Evolutionary conservation across 1,140 invertebrate species (phyloP), one percentile per base, ranked within the genome.

Genomic region (Tribolium castaneum): DNA sequence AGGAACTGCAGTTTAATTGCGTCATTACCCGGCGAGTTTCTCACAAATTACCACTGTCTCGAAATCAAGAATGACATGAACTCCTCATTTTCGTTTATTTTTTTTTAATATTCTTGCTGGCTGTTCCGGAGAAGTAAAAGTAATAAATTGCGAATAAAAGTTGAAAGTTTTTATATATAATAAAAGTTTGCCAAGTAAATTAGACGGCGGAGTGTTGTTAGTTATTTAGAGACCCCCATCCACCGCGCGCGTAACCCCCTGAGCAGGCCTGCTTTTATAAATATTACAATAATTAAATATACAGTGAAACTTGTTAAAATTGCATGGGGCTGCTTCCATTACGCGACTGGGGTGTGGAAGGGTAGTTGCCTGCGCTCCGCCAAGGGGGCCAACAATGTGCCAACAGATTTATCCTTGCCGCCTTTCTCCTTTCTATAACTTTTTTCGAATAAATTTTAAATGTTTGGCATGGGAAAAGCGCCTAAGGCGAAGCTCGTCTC

Each of bases 221-320:
- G 72, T 80, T 75, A 78, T 80, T 77, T 80, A 78, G 72, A 75
- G 45, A 51, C 56, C 72, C 39, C 76, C 22, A 59, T 56, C 59
- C 49, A 71, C 66, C 59, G 22, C 72, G 49, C 50, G 51, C 70
- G 30, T 70, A 56, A 77, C 52, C 75, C 70, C 59, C 75, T 59
- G 54, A 73, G 76, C 72, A 52, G 78, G 74, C 73, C 25, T 78
- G 80, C 80, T 81, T 81, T 81, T 80, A 81, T 81, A 78, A 81
- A 81, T 81, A 81, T 80, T 81, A 81, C 80, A 81, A 81, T 81
- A 80, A 81, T 81, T 80, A 81, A 81, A 80, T 81, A 81, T 81
- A 81, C 78, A 81, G 78, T 78, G 78, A 56, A 80, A 76, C 75
- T 80, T 78, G 80, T 81, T 81, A 81, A 79, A 81, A 80, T 78